Evolutionary conservation across 2,797 vertebrate species (phyloP).

Genomic region (Sylvilagus floridanus): DNA sequence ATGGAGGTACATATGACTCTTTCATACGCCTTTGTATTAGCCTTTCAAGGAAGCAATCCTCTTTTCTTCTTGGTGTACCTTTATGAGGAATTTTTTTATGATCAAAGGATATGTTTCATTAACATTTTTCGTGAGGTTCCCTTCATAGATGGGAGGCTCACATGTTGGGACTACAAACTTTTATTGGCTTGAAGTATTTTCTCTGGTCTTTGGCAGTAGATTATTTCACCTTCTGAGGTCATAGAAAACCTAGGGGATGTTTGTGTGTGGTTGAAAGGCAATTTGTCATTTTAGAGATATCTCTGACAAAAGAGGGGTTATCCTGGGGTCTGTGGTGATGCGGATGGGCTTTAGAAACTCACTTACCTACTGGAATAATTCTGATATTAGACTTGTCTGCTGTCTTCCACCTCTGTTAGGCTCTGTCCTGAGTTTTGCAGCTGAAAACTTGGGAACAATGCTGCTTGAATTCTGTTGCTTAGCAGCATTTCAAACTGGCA

Average conservation of each 20-base stretch:
- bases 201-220: background rate
- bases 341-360: background rate
- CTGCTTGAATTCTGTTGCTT: background rate
- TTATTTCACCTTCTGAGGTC: background rate
- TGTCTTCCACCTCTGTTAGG: background rate
- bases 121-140: background rate
- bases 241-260: background rate
- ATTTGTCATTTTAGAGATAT: background rate
- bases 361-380: background rate
- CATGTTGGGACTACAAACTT: background rate
- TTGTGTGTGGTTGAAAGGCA: background rate
- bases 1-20: too few relatives aligned
- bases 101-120: background rate
- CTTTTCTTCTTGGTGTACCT: slow-evolving; percentile 10
- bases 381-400: background rate
- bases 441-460: background rate
- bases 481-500: background rate
- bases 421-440: too few relatives aligned
- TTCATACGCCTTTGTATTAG: background rate
- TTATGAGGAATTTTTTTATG: background rate
- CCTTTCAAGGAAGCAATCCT: background rate
- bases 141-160: background rate
- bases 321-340: background rate
- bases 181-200: slow-evolving; percentile 7
- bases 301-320: background rate